Evolutionary conservation across 2,888 invertebrate species (phyloP).

Genomic region (Netelia fuscicornis): DNA sequence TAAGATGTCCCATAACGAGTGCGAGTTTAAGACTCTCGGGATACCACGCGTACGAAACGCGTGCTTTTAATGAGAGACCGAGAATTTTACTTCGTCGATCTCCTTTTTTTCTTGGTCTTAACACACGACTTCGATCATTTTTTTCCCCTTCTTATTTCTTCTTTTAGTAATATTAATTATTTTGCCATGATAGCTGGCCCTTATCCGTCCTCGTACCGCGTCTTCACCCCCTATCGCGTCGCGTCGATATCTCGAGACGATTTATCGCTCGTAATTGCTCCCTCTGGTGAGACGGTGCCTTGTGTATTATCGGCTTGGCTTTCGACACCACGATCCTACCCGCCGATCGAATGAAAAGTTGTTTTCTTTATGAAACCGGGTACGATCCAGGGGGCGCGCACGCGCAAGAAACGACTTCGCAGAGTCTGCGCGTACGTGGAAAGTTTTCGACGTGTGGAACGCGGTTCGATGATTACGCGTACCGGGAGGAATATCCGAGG

Average conservation of each 20-base stretch:
- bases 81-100: constrained; percentile 27
- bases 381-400: constrained; percentile 23
- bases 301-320: not conserved
- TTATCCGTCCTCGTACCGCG: not conserved
- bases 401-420: not conserved
- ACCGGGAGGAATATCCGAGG: not conserved
- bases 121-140: not conserved
- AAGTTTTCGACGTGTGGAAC: constrained; percentile 19
- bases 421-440: constrained; percentile 18
- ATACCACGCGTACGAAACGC: not conserved
- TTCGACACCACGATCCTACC: not conserved
- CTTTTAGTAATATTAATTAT: constrained; percentile 53
- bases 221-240: too few species aligned
- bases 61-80: constrained; percentile 52
- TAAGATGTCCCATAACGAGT: constrained; percentile 44
- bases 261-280: constrained; percentile 61
- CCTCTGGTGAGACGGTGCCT: not conserved
- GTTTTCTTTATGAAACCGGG: constrained; percentile 38
- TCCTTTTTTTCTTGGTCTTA: not conserved
- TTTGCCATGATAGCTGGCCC: constrained; percentile 30
- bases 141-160: not conserved
- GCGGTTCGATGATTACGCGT: not conserved
- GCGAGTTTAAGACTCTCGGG: constrained; percentile 11
- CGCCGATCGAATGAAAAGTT: not conserved
- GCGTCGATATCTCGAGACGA: constrained; percentile 39